A percentile compares a stretch with the other conserved stretches of the same genome.
Conservation (phyloP, 2,888 invertebrate genomes). For the Lissonota sp. region DNA sequence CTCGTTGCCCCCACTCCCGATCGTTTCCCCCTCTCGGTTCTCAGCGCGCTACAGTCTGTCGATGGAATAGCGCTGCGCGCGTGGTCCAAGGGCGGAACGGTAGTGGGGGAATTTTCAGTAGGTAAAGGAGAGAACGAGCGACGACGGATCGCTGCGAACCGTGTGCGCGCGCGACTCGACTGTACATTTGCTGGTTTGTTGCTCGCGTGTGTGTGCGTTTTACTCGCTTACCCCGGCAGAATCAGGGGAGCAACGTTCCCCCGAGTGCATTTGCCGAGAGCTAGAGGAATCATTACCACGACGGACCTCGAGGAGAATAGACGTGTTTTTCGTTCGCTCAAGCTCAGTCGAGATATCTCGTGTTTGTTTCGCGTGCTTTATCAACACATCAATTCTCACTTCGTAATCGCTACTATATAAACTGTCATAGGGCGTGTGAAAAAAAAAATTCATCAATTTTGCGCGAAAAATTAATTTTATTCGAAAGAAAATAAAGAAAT, state of each 20-base stretch:
- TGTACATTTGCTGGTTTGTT: conserved; percentile 9
- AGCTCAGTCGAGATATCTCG: conserved; percentile 79
- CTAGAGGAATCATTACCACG: conserved; percentile 80
- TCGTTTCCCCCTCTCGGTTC: conserved; percentile 65
- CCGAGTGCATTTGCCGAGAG: conserved; percentile 72
- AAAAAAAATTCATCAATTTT: neutral
- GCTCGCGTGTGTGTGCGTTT: conserved; percentile 39
- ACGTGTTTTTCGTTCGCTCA: conserved; percentile 79
- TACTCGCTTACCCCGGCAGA: conserved; percentile 62
- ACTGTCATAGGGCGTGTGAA: conserved; percentile 10
- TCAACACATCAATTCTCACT: conserved; percentile 32
- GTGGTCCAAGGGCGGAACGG: conserved; percentile 57
- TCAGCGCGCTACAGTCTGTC: conserved; percentile 30
- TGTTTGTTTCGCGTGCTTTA: conserved; percentile 56
- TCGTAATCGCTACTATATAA: too few species aligned
- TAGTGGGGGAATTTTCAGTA: conserved; percentile 24
- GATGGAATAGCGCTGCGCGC: conserved; percentile 47
- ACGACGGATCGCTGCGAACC: conserved; percentile 40
- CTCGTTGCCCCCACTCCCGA: conserved; percentile 25
- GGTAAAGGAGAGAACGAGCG: conserved; percentile 23
- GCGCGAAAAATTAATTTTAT: too few species aligned
- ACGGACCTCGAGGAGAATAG: conserved; percentile 82
- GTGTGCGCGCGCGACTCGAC: conserved; percentile 31
- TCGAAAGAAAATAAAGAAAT: too few species aligned
- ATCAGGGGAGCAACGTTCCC: conserved; percentile 76